Evolutionary conservation across 2,113 vertebrate genomes (phyloP).

Genomic region (Kryptolebias marmoratus): DNA sequence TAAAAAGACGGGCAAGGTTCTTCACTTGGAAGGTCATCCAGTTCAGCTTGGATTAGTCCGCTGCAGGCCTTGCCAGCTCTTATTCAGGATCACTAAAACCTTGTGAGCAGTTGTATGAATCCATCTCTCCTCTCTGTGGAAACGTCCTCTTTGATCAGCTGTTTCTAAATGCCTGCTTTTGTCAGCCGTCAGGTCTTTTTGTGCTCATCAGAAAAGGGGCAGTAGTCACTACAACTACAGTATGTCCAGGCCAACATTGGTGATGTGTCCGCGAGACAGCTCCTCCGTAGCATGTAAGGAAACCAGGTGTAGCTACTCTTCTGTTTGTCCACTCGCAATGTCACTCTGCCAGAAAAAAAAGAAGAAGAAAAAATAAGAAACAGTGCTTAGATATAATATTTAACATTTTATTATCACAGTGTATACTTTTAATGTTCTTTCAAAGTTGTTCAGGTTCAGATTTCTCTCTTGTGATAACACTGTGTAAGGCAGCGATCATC

Average conservation of each 20-base stretch:
- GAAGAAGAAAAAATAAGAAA: conserved; percentile 1
- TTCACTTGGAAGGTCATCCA: conserved; percentile 52
- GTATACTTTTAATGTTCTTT: no score
- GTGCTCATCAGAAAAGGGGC: conserved; percentile 63
- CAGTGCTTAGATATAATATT: neutral
- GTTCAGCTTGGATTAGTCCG: conserved; percentile 34
- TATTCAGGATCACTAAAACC: conserved; percentile 41
- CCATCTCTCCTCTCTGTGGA: conserved; percentile 27
- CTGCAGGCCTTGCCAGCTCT: conserved; percentile 32
- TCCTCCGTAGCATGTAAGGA: conserved; percentile 46
- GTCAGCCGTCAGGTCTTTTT: conserved; percentile 53
- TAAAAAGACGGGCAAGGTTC: conserved; percentile 43
- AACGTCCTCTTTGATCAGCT: conserved; percentile 11
- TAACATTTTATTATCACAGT: no score
- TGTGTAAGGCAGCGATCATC: no score
- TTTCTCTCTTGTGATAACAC: no score
- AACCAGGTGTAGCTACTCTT: conserved; percentile 68
- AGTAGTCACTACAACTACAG: conserved; percentile 55
- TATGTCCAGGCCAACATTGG: conserved; percentile 53
- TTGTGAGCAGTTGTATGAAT: conserved; percentile 31
- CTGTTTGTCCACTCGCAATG: conserved; percentile 48
- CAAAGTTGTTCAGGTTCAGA: no score
- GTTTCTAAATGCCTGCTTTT: conserved; percentile 12
- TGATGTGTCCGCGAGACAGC: conserved; percentile 42
- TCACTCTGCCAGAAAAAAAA: conserved; percentile 48